phyloP scores from a whole-genome alignment of 2,113 vertebrate genomes.

The Misgurnus anguillicaudatus region DNA sequence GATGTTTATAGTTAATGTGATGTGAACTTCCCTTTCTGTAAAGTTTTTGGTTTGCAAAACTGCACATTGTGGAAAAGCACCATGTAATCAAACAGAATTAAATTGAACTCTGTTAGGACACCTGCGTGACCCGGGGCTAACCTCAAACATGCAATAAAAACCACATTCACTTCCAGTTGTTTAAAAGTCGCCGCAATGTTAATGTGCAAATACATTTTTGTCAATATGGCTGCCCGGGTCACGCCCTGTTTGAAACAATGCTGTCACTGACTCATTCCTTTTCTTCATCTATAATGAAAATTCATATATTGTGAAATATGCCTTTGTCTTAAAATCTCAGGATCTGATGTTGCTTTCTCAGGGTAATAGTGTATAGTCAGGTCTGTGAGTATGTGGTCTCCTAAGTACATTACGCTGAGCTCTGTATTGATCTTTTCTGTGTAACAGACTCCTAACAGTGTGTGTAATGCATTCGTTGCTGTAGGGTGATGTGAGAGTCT shows the following conservation, averaged over 20 bases:
- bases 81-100: neutral
- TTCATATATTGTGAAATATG: constrained; percentile 10
- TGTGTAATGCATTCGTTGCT: constrained; percentile 3
- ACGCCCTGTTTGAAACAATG: constrained; percentile 1
- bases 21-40: too few relatives aligned
- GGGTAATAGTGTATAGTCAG: neutral
- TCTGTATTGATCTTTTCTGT: constrained; percentile 6
- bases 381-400: neutral
- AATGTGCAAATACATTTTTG: neutral
- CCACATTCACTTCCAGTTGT: too few relatives aligned
- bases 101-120: neutral
- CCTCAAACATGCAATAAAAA: too few relatives aligned
- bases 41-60: too few relatives aligned
- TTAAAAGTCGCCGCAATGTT: too few relatives aligned
- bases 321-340: neutral
- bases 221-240: neutral
- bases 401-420: neutral
- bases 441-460: neutral
- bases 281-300: neutral
- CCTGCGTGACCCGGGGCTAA: too few relatives aligned
- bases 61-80: too few relatives aligned
- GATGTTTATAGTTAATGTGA: too few relatives aligned
- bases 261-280: constrained; percentile 8
- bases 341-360: neutral
- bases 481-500: neutral